These are phyloP conservation scores for Harpalus rufipes DNA, from an alignment of 2,888 invertebrate species.

Conservation along the genomic window DNA sequence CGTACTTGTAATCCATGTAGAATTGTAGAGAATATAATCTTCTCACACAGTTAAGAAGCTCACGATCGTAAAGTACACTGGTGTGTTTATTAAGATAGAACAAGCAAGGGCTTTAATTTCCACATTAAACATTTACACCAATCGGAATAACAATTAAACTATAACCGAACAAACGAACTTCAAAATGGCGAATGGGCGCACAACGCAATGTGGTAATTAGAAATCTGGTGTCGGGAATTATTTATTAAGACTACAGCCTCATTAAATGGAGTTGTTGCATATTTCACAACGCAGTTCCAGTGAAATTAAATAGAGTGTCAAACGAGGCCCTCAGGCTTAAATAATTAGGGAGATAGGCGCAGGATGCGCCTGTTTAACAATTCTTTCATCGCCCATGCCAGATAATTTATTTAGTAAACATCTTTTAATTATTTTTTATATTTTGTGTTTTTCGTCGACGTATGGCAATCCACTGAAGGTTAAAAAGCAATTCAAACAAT, in stretches of 20 bases:
- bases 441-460: too few relatives aligned
- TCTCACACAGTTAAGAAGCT: constrained; percentile 14
- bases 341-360: constrained; percentile 24
- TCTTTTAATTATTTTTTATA: too few relatives aligned
- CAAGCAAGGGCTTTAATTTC: constrained; percentile 42
- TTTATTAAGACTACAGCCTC: constrained; percentile 51
- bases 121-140: constrained; percentile 55
- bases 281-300: constrained; percentile 46
- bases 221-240: constrained; percentile 45
- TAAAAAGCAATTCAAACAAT: too few relatives aligned
- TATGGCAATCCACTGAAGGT: too few relatives aligned
- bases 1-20: not conserved
- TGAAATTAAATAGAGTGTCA: constrained; percentile 63
- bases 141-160: constrained; percentile 60
- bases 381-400: too few relatives aligned
- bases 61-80: constrained; percentile 26
- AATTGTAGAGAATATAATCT: not conserved
- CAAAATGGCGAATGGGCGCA: not conserved
- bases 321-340: constrained; percentile 42
- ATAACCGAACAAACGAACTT: constrained; percentile 39
- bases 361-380: too few relatives aligned
- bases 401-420: too few relatives aligned
- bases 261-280: constrained; percentile 58
- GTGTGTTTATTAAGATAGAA: constrained; percentile 36
- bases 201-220: constrained; percentile 38